phyloP scores from a whole-genome alignment of 2,113 vertebrate species.

The Danionella cerebrum region DNA sequence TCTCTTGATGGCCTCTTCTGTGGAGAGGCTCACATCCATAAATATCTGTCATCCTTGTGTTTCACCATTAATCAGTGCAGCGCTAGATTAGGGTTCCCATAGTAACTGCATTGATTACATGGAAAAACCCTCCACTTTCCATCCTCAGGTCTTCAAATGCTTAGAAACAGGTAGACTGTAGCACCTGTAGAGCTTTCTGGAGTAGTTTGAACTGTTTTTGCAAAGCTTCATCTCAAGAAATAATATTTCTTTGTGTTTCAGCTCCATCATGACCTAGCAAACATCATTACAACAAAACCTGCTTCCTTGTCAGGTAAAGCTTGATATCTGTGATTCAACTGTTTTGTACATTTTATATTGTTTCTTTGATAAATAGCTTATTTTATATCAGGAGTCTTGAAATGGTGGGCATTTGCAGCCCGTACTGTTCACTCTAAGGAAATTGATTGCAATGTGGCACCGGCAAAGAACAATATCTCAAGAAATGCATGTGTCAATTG shows the following conservation, averaged over 20 bases:
- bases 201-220: no score
- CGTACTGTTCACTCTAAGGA: no score
- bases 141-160: not conserved
- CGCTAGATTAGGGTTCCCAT: slow-evolving; percentile 29
- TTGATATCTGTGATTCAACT: no score
- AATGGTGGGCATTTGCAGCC: no score
- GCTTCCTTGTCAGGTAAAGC: not conserved
- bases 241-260: slow-evolving; percentile 15
- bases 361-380: no score
- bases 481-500: no score
- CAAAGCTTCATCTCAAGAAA: not conserved
- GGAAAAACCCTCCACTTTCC: not conserved
- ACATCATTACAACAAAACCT: not conserved
- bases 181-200: no score
- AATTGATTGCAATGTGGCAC: no score
- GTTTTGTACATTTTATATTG: no score
- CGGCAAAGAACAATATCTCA: no score
- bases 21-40: slow-evolving; percentile 35
- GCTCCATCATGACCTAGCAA: slow-evolving; percentile 17
- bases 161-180: not conserved
- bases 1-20: slow-evolving; percentile 20
- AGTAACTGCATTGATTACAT: slow-evolving; percentile 28
- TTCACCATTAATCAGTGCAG: slow-evolving; percentile 21
- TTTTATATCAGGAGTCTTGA: no score
- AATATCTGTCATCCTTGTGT: slow-evolving; percentile 40